Evolutionary conservation across 2,113 vertebrate genomes (phyloP).

Genomic region (Halichoerus grypus): DNA sequence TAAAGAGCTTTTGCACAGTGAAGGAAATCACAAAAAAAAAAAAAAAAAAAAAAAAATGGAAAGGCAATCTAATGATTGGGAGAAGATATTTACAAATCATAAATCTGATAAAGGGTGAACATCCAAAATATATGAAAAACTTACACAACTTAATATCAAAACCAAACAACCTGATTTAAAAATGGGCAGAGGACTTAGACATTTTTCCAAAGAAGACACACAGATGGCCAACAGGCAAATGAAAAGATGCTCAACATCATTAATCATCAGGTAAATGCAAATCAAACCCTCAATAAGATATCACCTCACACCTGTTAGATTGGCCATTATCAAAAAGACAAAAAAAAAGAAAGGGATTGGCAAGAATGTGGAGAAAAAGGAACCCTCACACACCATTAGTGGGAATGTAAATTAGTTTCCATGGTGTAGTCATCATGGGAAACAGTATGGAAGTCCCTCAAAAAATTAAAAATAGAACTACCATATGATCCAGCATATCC

Average conservation of each 20-base stretch:
- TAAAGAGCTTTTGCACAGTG: too few relatives aligned
- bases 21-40: too few relatives aligned
- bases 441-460: background rate
- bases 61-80: too few relatives aligned
- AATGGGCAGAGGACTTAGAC: background rate
- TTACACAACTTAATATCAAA: background rate
- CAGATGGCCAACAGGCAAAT: background rate
- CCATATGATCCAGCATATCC: background rate
- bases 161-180: background rate
- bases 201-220: background rate
- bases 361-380: background rate
- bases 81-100: too few relatives aligned
- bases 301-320: background rate
- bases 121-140: too few relatives aligned
- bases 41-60: too few relatives aligned
- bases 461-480: background rate
- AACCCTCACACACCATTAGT: background rate
- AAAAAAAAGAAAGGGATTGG: background rate
- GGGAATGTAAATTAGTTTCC: background rate
- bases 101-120: too few relatives aligned
- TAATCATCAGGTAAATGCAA: background rate
- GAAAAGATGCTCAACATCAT: background rate
- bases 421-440: background rate
- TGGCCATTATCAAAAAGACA: background rate
- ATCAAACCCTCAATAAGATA: background rate